phyloP scores from a whole-genome alignment of 2,113 vertebrate genomes.

The Heterotilapia buettikoferi region DNA sequence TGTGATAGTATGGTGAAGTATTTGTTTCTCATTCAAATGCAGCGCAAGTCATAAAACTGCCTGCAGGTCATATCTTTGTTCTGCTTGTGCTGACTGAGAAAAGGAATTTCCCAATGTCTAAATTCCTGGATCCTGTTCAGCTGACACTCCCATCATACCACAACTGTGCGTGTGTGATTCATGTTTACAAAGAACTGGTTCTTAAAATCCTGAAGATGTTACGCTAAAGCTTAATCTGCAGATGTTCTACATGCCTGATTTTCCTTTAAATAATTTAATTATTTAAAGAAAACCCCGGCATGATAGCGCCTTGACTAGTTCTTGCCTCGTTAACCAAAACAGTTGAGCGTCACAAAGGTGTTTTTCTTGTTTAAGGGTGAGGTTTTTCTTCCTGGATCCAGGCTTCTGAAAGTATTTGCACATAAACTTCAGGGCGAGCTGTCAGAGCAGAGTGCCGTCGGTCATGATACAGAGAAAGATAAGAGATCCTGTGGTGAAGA shows the following conservation, averaged over 20 bases:
- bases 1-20: not conserved
- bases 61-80: not conserved
- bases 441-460: not conserved
- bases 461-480: not conserved
- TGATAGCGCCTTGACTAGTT: not conserved
- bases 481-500: not conserved
- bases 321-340: not conserved
- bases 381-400: not conserved
- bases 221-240: not conserved
- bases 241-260: not conserved
- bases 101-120: not conserved
- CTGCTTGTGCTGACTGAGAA: not conserved
- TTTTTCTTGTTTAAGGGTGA: not conserved
- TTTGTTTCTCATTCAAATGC: not conserved
- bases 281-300: not conserved
- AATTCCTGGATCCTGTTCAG: not conserved
- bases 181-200: not conserved
- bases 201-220: not conserved
- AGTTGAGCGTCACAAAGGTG: not conserved
- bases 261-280: not conserved
- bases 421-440: not conserved
- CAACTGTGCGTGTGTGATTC: not conserved
- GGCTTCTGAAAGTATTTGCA: not conserved
- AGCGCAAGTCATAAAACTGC: not conserved
- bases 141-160: not conserved